Evolutionary conservation across 2,113 vertebrate genomes (phyloP).

Genomic region (Speoplatyrhinus poulsoni): DNA sequence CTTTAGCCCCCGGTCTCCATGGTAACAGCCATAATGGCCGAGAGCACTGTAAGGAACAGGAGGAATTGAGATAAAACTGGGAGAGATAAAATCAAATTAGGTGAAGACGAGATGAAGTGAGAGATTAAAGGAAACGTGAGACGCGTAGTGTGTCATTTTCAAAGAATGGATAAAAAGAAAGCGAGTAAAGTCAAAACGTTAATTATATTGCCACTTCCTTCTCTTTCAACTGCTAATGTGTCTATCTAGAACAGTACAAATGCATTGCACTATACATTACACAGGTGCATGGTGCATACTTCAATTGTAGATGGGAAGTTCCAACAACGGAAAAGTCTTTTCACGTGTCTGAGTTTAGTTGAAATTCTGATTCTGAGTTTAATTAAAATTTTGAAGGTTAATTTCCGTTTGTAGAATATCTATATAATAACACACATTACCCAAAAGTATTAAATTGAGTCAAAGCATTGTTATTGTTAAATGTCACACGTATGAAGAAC

Average conservation of each 20-base stretch:
- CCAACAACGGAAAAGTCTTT: not conserved
- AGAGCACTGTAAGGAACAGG: no score
- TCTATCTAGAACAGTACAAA: no score
- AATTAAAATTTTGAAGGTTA: not conserved
- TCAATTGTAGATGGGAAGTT: not conserved
- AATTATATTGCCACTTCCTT: not conserved
- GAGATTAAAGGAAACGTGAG: not conserved
- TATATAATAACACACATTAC: no score
- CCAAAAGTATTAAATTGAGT: no score
- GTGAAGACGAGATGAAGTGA: not conserved
- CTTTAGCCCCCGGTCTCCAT: not conserved
- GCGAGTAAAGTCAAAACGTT: not conserved
- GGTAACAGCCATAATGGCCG: not conserved
- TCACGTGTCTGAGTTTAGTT: not conserved
- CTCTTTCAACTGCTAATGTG: no score
- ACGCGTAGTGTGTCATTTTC: not conserved
- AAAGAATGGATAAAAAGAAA: no score
- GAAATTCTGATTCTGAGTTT: not conserved
- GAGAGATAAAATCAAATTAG: no score
- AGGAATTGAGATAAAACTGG: no score
- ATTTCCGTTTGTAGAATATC: not conserved
- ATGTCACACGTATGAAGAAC: not conserved
- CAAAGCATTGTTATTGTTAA: not conserved
- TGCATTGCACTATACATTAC: no score
- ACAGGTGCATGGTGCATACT: no score